Evolutionary conservation across 2,888 invertebrate species (phyloP).

Genomic region (Esperia sulphurella): DNA sequence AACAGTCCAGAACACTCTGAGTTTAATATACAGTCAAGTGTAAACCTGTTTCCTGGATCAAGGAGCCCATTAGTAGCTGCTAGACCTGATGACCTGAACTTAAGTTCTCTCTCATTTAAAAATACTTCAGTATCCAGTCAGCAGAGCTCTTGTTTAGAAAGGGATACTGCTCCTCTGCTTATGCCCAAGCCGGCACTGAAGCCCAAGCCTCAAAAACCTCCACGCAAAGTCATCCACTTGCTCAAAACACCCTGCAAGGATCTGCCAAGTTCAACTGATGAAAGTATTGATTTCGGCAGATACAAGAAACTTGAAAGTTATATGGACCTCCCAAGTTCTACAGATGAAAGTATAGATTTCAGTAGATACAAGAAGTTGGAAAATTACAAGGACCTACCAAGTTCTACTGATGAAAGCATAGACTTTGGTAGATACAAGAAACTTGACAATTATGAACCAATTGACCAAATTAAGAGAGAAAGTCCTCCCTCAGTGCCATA

Average conservation of each 20-base stretch:
- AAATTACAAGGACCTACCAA: conserved; percentile 63
- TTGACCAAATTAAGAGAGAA: conserved; percentile 71
- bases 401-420: conserved; percentile 63
- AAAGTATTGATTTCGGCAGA: conserved; percentile 69
- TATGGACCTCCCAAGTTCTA: conserved; percentile 57
- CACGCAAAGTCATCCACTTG: conserved; percentile 75
- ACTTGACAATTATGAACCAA: conserved; percentile 74
- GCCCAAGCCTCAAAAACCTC: conserved; percentile 82
- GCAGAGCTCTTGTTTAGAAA: conserved; percentile 53
- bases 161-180: conserved; percentile 63
- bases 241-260: conserved; percentile 59
- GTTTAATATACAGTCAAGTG: conserved; percentile 84
- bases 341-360: conserved; percentile 67
- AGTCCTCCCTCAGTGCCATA: conserved; percentile 78
- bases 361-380: conserved; percentile 76
- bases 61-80: conserved; percentile 88
- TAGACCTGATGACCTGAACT: conserved; percentile 67
- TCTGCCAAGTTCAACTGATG: conserved; percentile 58
- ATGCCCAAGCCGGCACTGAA: conserved; percentile 79
- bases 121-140: conserved; percentile 64
- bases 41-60: conserved; percentile 90
- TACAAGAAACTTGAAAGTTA: conserved; percentile 76
- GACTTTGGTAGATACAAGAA: conserved; percentile 76
- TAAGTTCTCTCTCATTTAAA: conserved; percentile 68
- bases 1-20: conserved; percentile 85